Percentiles rank a stretch among this genome's conserved stretches.
phyloP scores from a whole-genome alignment of 1,140 invertebrate genomes.

The Phymastichus coffea region DNA sequence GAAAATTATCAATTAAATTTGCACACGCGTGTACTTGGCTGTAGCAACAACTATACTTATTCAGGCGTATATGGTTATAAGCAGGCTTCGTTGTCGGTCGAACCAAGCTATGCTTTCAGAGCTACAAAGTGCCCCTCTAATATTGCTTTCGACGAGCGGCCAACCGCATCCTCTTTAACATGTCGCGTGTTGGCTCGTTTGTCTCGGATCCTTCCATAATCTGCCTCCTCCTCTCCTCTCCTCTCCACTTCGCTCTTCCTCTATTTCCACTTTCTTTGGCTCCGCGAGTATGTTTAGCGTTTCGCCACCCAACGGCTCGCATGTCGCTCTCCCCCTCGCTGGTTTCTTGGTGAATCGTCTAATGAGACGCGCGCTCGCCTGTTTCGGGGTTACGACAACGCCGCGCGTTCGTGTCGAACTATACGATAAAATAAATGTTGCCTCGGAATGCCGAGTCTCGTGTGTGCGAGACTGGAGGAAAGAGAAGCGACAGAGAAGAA shows the following conservation, averaged over 20 bases:
- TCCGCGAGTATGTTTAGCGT: constrained; percentile 15
- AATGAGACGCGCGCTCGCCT: constrained; percentile 17
- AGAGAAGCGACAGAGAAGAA: not conserved
- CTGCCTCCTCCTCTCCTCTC: not conserved
- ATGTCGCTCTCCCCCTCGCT: not conserved
- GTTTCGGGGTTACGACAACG: constrained; percentile 23
- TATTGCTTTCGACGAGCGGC: not conserved
- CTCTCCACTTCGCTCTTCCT: not conserved
- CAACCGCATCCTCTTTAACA: not conserved
- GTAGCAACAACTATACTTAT: too few species aligned
- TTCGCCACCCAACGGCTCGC: constrained; percentile 10
- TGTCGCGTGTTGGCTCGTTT: constrained; percentile 12
- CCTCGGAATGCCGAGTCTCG: constrained; percentile 28
- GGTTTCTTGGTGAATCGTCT: not conserved
- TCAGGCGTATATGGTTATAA: too few species aligned
- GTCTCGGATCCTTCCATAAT: not conserved
- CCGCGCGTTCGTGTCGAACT: constrained; percentile 22
- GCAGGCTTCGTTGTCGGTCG: too few species aligned
- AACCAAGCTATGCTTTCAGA: too few species aligned
- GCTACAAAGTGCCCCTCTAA: too few species aligned
- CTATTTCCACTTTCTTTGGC: constrained; percentile 14
- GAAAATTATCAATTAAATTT: too few species aligned
- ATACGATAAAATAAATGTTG: constrained; percentile 27
- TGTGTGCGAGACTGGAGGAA: too few species aligned
- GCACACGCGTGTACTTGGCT: too few species aligned